Evolutionary conservation across 2,888 invertebrate genomes (phyloP), one percentile per base, ranked within the genome.

Genomic region (Ctenicera cuprea): DNA sequence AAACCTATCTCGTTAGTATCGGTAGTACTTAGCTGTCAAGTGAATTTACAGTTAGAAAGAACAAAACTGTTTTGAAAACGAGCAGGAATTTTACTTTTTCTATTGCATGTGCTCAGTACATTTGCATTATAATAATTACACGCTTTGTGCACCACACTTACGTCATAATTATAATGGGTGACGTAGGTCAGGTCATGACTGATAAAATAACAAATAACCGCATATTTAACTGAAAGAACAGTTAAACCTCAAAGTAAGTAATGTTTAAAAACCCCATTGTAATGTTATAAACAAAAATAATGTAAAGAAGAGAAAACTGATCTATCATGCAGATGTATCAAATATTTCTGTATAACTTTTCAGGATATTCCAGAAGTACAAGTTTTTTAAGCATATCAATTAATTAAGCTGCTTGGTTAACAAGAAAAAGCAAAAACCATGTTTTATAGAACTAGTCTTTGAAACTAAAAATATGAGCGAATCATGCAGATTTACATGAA

Each of bases 121-220:
- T 65, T 52, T 52, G 65, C 65, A 65, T 66, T 66, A 52, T 20
- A 8, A 1, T 41, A 54, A 65, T 52, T 65, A 65, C 50, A 38
- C 52, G 65, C 20, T 65, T 52, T 65, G 12, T 26, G 33, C 50
- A 41, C 52, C 12, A 37, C 14, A 30, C 9, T 48, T 45, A 18
- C 30, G 48, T 48, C 38, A 37, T 37, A 64, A 48, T 64, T 64
- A n/a, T 7, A 38, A 30, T 7, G 16, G 18, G 11, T 38, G 20
- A 41, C 33, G 33, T 38, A 18, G 57, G 12, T 30, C 57, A 30
- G 20, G 38, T 54, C 18, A 37, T 38, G 57, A 30, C 20, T 30
- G 18, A 22, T 18, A 26, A 20, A 52, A 52, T 52, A 22, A 26
- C 26, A 2, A 5, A 14, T 52, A 30, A 22, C 12, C 22, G 12